These are phyloP conservation scores for Apotomis betuletana DNA, from an alignment of 2,888 invertebrate genomes.

Conservation along the genomic window DNA sequence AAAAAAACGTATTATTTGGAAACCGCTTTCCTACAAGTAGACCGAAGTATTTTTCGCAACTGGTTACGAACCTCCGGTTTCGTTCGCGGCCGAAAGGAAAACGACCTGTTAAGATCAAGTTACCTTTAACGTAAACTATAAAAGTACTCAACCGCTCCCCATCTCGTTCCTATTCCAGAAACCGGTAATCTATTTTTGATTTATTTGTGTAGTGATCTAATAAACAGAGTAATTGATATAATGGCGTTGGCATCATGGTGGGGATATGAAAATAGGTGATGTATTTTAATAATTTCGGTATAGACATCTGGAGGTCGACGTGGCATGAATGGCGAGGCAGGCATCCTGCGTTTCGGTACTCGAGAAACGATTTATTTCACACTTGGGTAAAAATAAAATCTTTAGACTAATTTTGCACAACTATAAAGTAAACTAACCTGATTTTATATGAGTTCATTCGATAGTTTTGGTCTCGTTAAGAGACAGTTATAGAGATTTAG, in stretches of 20 bases:
- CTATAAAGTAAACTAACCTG: slow-evolving; percentile 34
- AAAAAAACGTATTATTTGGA: too few relatives aligned
- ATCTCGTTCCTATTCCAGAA: slow-evolving; percentile 7
- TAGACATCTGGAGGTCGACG: slow-evolving; percentile 42
- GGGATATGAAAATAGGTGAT: slow-evolving; percentile 41
- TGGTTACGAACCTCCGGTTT: too few relatives aligned
- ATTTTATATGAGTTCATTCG: slow-evolving; percentile 12
- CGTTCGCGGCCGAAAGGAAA: too few relatives aligned
- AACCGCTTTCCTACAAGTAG: too few relatives aligned
- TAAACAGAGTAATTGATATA: slow-evolving; percentile 42
- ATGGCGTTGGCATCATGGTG: slow-evolving; percentile 37
- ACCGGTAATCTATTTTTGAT: slow-evolving; percentile 30
- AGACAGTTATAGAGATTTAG: too few relatives aligned
- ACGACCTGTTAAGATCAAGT: background rate
- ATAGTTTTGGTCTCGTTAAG: slow-evolving; percentile 2
- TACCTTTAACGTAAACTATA: slow-evolving; percentile 4
- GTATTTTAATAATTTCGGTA: slow-evolving; percentile 43
- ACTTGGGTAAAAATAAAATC: slow-evolving; percentile 41
- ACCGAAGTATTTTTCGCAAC: too few relatives aligned
- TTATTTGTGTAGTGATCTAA: slow-evolving; percentile 35
- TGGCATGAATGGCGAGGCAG: slow-evolving; percentile 40
- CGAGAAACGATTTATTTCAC: slow-evolving; percentile 43
- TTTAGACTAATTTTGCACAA: slow-evolving; percentile 36
- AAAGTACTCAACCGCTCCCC: background rate
- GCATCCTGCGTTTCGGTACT: slow-evolving; percentile 37